Evolutionary conservation across 2,888 invertebrate genomes (phyloP).

Genomic region (Caenorhabditis sp.): DNA sequence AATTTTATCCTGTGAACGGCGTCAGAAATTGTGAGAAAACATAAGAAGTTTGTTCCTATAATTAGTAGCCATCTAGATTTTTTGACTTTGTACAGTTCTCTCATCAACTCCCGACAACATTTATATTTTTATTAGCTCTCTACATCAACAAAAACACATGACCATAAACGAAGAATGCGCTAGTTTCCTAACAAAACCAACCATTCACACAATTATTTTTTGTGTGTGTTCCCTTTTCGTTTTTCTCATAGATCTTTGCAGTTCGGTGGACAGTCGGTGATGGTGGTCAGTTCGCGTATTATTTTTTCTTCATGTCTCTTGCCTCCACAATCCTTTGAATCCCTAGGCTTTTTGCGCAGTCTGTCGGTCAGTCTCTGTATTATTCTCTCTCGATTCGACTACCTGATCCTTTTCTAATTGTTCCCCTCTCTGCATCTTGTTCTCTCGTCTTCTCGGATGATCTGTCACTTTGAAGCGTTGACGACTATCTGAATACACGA

Average conservation of each 20-base stretch:
- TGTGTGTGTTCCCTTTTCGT: conserved; percentile 17
- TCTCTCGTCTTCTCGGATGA: conserved; percentile 8
- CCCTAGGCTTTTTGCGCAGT: conserved; percentile 38
- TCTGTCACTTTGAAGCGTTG: conserved; percentile 6
- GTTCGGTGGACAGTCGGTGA: conserved; percentile 41
- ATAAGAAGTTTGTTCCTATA: not conserved
- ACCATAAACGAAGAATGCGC: conserved; percentile 19
- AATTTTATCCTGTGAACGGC: no score
- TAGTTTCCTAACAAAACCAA: conserved; percentile 27
- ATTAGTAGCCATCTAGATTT: not conserved
- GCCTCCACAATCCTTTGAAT: conserved; percentile 25
- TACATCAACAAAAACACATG: not conserved
- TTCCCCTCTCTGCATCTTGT: conserved; percentile 14
- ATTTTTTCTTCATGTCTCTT: conserved; percentile 21
- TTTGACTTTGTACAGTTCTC: not conserved
- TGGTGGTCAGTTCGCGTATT: conserved; percentile 35
- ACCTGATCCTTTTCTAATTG: conserved; percentile 44
- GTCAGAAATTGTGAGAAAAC: no score
- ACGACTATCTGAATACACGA: conserved; percentile 12
- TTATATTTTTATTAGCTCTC: conserved; percentile 1
- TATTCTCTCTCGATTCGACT: conserved; percentile 26
- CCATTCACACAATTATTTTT: conserved; percentile 32
- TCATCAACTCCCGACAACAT: not conserved
- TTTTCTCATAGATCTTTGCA: conserved; percentile 47
- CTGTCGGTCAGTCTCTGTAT: conserved; percentile 21